These are phyloP conservation scores for Linyphia triangularis DNA, from an alignment of 2,888 invertebrate species.

Conservation along the genomic window DNA sequence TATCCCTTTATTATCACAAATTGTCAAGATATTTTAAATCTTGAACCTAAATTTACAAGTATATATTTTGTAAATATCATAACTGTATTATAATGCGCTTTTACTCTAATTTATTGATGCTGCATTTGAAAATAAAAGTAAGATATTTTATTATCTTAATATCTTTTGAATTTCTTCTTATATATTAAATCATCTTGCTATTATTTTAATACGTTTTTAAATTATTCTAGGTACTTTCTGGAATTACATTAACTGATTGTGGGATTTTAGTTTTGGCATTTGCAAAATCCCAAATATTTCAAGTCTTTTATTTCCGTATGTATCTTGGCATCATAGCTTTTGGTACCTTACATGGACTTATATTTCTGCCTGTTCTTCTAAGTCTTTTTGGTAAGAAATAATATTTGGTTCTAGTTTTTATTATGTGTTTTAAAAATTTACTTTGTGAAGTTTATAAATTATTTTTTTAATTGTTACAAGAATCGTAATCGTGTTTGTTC, in stretches of 20 bases:
- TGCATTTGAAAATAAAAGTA: neutral
- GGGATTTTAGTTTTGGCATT: constrained; percentile 98
- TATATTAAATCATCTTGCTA: neutral
- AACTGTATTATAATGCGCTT: no score
- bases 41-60: no score
- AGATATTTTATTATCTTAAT: neutral
- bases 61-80: no score
- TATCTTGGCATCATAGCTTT: constrained; percentile 97
- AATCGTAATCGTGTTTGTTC: no score
- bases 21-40: no score
- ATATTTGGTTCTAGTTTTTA: neutral
- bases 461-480: no score
- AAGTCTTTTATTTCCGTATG: constrained; percentile 96
- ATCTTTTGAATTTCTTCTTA: neutral
- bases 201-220: neutral
- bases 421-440: no score
- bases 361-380: constrained; percentile 97
- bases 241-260: constrained; percentile 98
- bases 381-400: constrained; percentile 90
- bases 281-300: constrained; percentile 98
- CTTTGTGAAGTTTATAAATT: neutral
- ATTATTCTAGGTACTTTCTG: constrained; percentile 89
- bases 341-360: constrained; percentile 97
- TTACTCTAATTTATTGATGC: no score
- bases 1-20: no score